Percentiles rank a stretch among this genome's conserved stretches.
Conservation (phyloP, 1,140 invertebrate genomes). For the Pinna nobilis region DNA sequence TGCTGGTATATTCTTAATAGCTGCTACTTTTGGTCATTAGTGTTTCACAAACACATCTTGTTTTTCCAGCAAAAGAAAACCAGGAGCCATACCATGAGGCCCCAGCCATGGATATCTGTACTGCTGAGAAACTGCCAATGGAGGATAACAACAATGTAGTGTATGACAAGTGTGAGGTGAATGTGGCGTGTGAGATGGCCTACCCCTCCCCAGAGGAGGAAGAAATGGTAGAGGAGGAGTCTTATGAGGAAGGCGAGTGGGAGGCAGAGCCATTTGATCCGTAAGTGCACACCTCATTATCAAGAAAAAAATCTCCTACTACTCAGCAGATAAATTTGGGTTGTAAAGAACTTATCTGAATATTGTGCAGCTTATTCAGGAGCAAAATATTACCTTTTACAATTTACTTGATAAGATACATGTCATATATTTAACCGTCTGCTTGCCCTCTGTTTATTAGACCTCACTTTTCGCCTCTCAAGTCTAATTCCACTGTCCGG, state of each 20-base stretch:
- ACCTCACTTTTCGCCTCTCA: too few relatives aligned
- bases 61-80: constrained; percentile 66
- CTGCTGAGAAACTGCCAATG: constrained; percentile 23
- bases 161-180: constrained; percentile 36
- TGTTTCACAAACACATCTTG: not conserved
- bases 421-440: too few relatives aligned
- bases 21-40: not conserved
- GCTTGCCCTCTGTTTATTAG: too few relatives aligned
- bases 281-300: constrained; percentile 54
- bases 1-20: too few relatives aligned
- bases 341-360: too few relatives aligned
- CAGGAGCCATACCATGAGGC: constrained; percentile 49
- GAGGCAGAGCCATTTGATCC: constrained; percentile 86
- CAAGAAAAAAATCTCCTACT: not conserved
- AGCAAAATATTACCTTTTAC: too few relatives aligned
- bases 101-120: constrained; percentile 18
- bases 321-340: not conserved
- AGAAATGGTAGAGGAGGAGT: constrained; percentile 63
- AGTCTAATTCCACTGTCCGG: too few relatives aligned
- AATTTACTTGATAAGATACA: too few relatives aligned
- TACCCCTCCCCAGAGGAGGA: constrained; percentile 40
- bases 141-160: constrained; percentile 55
- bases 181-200: constrained; percentile 4
- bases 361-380: too few relatives aligned
- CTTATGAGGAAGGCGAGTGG: constrained; percentile 76